Percentiles rank a stretch among this genome's conserved stretches.
Evolutionary conservation across 2,888 invertebrate genomes (phyloP).

Genomic region (Deladenus siricidicola): DNA sequence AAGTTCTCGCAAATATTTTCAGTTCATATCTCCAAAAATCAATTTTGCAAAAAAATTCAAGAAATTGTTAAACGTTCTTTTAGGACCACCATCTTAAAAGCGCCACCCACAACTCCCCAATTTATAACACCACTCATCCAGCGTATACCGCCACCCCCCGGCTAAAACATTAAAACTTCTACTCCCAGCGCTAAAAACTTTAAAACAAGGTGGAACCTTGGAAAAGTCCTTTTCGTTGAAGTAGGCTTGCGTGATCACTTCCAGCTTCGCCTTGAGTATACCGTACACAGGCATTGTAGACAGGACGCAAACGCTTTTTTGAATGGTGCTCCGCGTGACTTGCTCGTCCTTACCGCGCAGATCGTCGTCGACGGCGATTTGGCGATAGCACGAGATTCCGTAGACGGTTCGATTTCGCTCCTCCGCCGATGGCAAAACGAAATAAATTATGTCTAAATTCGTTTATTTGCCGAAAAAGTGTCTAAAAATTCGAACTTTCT

Average conservation of each 20-base stretch:
- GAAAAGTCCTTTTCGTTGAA: slow-evolving; percentile 69
- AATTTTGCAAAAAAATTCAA: too few species aligned
- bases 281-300: slow-evolving; percentile 75
- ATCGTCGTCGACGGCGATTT: slow-evolving; percentile 69
- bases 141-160: too few species aligned
- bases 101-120: too few species aligned
- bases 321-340: slow-evolving; percentile 90
- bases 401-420: slow-evolving; percentile 78
- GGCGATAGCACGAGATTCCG: slow-evolving; percentile 93
- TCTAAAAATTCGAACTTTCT: background rate
- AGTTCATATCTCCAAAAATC: too few species aligned
- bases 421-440: slow-evolving; percentile 79
- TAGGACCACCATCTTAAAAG: too few species aligned
- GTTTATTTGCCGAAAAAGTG: background rate
- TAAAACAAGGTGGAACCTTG: slow-evolving; percentile 40
- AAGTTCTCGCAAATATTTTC: too few species aligned
- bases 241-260: slow-evolving; percentile 90
- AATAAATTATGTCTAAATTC: slow-evolving; percentile 76
- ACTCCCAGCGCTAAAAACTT: too few species aligned
- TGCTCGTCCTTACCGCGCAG: slow-evolving; percentile 82
- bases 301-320: slow-evolving; percentile 92
- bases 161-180: too few species aligned
- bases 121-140: too few species aligned
- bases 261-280: slow-evolving; percentile 79
- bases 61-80: too few species aligned